These are phyloP conservation scores for Linurgus olivaceus DNA, from an alignment of 2,797 vertebrate species.

Conservation along the genomic window DNA sequence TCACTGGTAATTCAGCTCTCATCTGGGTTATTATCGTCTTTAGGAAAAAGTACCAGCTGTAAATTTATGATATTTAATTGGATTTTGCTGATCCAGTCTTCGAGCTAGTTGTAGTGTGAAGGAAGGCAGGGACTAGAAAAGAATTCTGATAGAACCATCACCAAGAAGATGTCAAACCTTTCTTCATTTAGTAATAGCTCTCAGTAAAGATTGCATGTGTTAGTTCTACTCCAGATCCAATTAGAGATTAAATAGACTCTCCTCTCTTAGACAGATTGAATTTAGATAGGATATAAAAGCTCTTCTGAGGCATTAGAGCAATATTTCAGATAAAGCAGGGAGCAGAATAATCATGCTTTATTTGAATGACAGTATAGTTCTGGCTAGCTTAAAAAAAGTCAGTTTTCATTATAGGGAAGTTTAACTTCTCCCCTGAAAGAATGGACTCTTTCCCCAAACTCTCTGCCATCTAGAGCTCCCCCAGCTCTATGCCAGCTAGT, in stretches of 20 bases:
- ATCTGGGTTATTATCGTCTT: background rate
- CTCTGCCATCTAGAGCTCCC: background rate
- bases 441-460: background rate
- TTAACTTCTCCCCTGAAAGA: background rate
- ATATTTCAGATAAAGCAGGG: conserved; percentile 17
- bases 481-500: background rate
- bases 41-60: background rate
- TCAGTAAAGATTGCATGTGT: conserved; percentile 39
- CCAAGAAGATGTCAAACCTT: conserved; percentile 15
- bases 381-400: background rate
- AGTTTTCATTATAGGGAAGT: background rate
- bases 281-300: conserved; percentile 43
- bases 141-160: background rate
- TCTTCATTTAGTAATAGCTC: conserved; percentile 28
- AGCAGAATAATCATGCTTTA: conserved; percentile 20
- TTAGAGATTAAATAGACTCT: conserved; percentile 53
- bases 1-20: background rate
- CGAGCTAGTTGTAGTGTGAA: background rate
- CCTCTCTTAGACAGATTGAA: conserved; percentile 32
- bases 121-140: background rate
- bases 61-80: background rate
- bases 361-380: conserved; percentile 16
- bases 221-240: conserved; percentile 54
- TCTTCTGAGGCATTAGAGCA: conserved; percentile 24
- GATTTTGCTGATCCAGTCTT: background rate